phyloP scores from a whole-genome alignment of 2,888 invertebrate genomes.

The Ischnus inquisitorius region DNA sequence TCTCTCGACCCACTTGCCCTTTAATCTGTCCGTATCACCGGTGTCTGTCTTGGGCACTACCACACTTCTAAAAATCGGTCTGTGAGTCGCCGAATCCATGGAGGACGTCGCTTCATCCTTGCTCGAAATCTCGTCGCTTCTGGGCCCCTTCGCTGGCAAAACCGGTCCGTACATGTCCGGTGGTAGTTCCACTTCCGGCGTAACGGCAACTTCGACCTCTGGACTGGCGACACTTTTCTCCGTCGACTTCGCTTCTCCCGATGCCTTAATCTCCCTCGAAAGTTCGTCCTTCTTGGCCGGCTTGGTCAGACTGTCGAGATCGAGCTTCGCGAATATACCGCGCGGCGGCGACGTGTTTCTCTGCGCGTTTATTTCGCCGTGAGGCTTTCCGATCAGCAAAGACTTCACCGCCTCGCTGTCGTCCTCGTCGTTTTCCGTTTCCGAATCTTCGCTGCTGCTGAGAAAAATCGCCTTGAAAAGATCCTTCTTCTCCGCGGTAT shows the following conservation, averaged over 20 bases:
- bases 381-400: constrained; percentile 80
- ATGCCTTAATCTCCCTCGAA: neutral
- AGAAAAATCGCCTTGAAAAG: constrained; percentile 96
- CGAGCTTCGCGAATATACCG: constrained; percentile 90
- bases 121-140: constrained; percentile 53
- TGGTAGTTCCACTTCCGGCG: constrained; percentile 60
- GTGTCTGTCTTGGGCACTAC: constrained; percentile 71
- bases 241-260: neutral
- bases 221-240: constrained; percentile 14
- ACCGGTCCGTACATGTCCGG: constrained; percentile 87
- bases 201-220: neutral
- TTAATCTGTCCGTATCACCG: constrained; percentile 47
- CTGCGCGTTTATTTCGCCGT: constrained; percentile 87
- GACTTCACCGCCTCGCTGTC: constrained; percentile 78
- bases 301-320: constrained; percentile 87
- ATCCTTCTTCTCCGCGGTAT: constrained; percentile 89
- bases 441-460: constrained; percentile 91
- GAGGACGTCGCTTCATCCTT: constrained; percentile 40
- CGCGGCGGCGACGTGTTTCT: constrained; percentile 90
- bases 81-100: constrained; percentile 60
- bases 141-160: constrained; percentile 86
- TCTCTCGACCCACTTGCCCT: constrained; percentile 80
- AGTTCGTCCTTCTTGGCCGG: constrained; percentile 48
- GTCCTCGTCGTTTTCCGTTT: constrained; percentile 84
- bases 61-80: constrained; percentile 76